Evolutionary conservation across 1,140 invertebrate species (phyloP).

Genomic region (Aradophagus sp.): DNA sequence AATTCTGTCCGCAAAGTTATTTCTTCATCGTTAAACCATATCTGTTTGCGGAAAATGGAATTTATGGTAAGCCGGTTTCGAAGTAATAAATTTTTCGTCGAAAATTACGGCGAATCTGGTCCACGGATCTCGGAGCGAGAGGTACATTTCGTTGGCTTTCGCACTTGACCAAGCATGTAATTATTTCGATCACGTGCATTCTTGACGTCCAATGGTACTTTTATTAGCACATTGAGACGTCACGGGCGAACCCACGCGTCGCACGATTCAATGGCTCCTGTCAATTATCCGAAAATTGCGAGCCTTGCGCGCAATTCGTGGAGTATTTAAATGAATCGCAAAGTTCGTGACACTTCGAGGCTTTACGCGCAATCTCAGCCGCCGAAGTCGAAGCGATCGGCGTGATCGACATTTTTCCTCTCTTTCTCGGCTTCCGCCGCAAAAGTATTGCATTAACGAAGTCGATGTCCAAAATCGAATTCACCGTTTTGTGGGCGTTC

Average conservation of each 20-base stretch:
- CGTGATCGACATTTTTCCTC: conserved; percentile 2
- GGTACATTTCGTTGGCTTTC: conserved; percentile 22
- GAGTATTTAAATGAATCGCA: conserved; percentile 38
- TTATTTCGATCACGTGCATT: conserved; percentile 57
- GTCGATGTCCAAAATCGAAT: no score
- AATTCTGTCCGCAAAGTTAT: no score
- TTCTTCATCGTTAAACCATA: no score
- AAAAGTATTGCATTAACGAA: no score
- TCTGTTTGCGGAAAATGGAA: no score
- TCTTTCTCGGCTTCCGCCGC: neutral
- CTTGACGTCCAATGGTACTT: conserved; percentile 56
- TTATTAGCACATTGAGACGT: conserved; percentile 52
- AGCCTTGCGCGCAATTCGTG: conserved; percentile 31
- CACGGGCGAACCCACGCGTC: conserved; percentile 42
- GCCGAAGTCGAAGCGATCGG: conserved; percentile 11
- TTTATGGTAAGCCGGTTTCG: no score
- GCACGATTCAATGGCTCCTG: conserved; percentile 42
- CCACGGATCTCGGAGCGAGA: no score
- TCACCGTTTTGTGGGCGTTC: no score
- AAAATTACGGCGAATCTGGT: no score
- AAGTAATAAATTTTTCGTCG: no score
- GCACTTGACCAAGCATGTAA: conserved; percentile 52
- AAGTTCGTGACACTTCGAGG: conserved; percentile 6
- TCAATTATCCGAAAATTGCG: conserved; percentile 49
- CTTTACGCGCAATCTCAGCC: conserved; percentile 21